Evolutionary conservation across 2,888 invertebrate species (phyloP), one percentile per base, ranked within the genome.

Genomic region (Athalia circularis): DNA sequence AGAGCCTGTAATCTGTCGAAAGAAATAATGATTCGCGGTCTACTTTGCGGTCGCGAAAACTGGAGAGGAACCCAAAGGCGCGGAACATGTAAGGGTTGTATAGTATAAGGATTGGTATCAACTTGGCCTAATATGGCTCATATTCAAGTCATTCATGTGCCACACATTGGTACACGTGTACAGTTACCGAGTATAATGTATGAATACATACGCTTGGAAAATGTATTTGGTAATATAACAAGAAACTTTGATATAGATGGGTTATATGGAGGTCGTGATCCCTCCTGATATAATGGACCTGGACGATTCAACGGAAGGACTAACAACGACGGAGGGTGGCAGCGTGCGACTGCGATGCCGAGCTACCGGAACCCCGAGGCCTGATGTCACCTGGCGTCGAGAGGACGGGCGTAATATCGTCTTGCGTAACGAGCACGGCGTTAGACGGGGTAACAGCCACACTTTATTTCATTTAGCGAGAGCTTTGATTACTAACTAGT

Each of bases 221-320:
- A 64, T 47, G 45, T n/a, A 57, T 47, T 45, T 29, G 57, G 9
- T 70, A n/a, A 8, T 45, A 72, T 75, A 59, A 62, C 15, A 43
- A 75, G 45, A 64, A 75, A 61, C 29, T 75, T 75, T 15, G 29
- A 50, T 50, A 50, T 91, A 96, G 96, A 95, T 95, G 92, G 97
- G 96, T 81, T 94, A 94, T 86, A 92, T 97, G 84, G 94, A 95
- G 88, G 96, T 97, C 84, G 95, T 96, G 79, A 95, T 96, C 83
- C 95, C 96, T 6, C 96, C 96, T 74, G 96, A 96, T 90, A 96
- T 96, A 82, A 91, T 95, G 80, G 94, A 95, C 89, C 94, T 95
- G 79, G 94, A 95, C 83, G 93, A 93, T 81, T 91, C 92, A 7
- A 92, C 94, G 13, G 95, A 95, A 85, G 93, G 94, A 64, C 94